phyloP scores from a whole-genome alignment of 2,888 invertebrate species.

The Amblyjoppa proteus region DNA sequence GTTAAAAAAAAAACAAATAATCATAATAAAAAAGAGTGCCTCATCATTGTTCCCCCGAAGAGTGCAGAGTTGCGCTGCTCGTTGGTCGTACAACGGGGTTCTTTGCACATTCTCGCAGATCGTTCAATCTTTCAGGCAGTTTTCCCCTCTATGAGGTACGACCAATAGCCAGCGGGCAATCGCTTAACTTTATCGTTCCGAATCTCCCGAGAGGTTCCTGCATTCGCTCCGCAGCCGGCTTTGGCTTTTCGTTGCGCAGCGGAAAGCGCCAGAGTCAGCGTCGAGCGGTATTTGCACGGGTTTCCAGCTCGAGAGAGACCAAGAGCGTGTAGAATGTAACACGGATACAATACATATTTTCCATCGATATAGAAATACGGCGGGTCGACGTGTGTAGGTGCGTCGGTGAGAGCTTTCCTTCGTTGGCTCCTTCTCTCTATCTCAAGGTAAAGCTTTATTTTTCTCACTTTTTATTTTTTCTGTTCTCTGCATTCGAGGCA shows the following conservation, averaged over 20 bases:
- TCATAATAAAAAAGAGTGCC: too few relatives aligned
- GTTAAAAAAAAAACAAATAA: too few relatives aligned
- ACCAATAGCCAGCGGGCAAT: slow-evolving; percentile 37
- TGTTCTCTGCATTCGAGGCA: not conserved
- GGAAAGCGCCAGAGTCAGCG: not conserved
- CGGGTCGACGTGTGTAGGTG: not conserved
- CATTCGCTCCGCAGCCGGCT: not conserved
- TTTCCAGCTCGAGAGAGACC: slow-evolving; percentile 12
- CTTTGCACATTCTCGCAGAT: too few relatives aligned
- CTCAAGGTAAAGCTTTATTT: not conserved
- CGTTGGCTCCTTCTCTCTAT: not conserved
- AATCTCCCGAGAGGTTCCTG: slow-evolving; percentile 42
- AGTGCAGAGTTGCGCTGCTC: too few relatives aligned
- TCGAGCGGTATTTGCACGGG: not conserved
- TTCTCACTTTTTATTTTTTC: not conserved
- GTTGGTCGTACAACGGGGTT: too few relatives aligned
- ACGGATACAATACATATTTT: not conserved
- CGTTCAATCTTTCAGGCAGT: too few relatives aligned
- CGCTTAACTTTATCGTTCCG: slow-evolving; percentile 57
- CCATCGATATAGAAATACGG: not conserved
- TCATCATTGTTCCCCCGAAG: too few relatives aligned
- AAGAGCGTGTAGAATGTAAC: not conserved
- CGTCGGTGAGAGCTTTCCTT: not conserved
- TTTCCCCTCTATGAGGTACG: too few relatives aligned
- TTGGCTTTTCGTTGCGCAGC: not conserved